Percentiles rank a stretch among this genome's conserved stretches.
These are phyloP conservation scores for Penaeus indicus DNA, from an alignment of 1,140 invertebrate genomes.

Conservation along the genomic window DNA sequence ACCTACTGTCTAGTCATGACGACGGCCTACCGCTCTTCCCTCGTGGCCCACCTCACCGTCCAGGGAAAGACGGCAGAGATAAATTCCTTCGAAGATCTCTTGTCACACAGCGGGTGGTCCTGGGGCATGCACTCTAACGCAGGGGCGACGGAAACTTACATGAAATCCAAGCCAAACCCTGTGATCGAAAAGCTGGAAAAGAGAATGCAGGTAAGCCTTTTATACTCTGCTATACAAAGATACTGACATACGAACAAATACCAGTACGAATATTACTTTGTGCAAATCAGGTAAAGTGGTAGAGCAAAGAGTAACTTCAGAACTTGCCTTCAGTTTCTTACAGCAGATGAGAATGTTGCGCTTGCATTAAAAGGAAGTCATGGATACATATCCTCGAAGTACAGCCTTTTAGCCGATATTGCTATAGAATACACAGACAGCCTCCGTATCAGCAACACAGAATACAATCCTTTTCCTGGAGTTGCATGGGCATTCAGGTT, in stretches of 20 bases:
- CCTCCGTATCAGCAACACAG: conserved; percentile 19
- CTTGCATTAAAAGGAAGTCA: background rate
- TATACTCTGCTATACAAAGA: background rate
- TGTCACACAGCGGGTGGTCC: background rate
- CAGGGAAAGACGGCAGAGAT: conserved; percentile 15
- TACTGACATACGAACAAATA: background rate
- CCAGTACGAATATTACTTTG: no score
- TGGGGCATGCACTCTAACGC: background rate
- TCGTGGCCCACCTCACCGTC: conserved; percentile 32
- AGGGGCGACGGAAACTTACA: background rate
- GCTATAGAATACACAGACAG: background rate
- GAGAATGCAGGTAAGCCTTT: background rate
- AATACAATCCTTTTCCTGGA: background rate
- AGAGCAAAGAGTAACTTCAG: no score
- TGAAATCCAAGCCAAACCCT: background rate
- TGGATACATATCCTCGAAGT: conserved; percentile 2
- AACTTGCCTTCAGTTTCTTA: background rate
- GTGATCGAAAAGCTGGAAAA: background rate
- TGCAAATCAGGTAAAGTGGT: no score
- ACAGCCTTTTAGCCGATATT: background rate
- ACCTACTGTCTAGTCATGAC: conserved; percentile 1
- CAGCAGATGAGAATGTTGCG: background rate
- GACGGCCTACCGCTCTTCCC: background rate
- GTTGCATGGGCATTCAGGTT: conserved; percentile 16
- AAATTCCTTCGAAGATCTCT: conserved; percentile 20